A percentile compares a stretch with the other conserved stretches of the same genome.
Evolutionary conservation across 1,140 invertebrate genomes (phyloP).

Genomic region (Fopius arisanus): DNA sequence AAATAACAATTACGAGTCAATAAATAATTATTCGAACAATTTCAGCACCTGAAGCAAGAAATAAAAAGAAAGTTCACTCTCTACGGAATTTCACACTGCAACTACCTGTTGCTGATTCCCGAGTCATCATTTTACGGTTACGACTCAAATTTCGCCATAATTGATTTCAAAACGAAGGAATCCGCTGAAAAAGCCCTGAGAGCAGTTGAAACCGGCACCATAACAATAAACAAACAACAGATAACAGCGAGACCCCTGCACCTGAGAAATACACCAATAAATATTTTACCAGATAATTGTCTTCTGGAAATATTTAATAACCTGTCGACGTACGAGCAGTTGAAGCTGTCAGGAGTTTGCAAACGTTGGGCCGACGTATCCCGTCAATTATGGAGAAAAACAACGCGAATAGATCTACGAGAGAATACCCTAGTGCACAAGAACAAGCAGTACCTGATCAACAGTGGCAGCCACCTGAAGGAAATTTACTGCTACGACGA

Average conservation of each 20-base stretch:
- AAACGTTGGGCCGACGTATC: not conserved
- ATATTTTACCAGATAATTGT: not conserved
- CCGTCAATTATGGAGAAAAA: not conserved
- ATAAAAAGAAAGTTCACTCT: not conserved
- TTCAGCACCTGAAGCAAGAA: not conserved
- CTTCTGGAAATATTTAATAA: not conserved
- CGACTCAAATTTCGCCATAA: not conserved
- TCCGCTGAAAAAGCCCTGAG: not conserved
- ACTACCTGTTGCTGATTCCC: not conserved
- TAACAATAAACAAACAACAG: not conserved
- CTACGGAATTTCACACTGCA: not conserved
- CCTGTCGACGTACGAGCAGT: not conserved
- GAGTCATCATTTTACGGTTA: not conserved
- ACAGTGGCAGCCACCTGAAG: not conserved
- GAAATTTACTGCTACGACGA: not conserved
- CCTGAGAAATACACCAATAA: not conserved
- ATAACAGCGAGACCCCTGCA: not conserved
- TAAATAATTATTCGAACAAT: not conserved
- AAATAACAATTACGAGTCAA: too few relatives aligned
- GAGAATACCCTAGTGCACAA: not conserved
- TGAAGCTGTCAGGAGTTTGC: not conserved
- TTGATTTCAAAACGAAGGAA: not conserved
- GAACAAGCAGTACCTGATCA: not conserved
- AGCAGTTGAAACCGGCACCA: not conserved
- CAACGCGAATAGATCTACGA: not conserved